Evolutionary conservation across 1,140 invertebrate species (phyloP).

Genomic region (Drosophila ercepeae): DNA sequence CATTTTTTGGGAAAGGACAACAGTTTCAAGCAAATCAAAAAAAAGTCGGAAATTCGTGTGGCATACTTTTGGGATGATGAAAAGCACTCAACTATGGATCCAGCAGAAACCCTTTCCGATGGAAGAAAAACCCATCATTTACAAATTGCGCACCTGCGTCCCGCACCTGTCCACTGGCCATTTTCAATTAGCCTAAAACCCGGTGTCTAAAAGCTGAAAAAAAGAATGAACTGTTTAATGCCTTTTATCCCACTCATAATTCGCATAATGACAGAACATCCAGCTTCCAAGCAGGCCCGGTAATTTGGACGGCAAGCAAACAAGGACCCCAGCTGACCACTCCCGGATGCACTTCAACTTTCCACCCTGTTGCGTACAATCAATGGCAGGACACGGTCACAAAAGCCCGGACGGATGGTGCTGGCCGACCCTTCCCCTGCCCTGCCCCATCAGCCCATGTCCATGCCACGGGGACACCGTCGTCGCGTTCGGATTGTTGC

Average conservation of each 20-base stretch:
- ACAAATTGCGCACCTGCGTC: constrained; percentile 59
- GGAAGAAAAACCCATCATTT: constrained; percentile 41
- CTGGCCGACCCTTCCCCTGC: background rate
- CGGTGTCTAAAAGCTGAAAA: constrained; percentile 26
- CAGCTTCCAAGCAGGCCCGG: constrained; percentile 29
- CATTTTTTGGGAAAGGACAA: constrained; percentile 13
- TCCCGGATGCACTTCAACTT: constrained; percentile 82
- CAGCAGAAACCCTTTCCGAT: background rate
- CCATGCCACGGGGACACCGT: constrained; percentile 3
- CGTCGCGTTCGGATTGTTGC: constrained; percentile 66
- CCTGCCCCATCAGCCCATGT: background rate
- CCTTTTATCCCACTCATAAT: constrained; percentile 82
- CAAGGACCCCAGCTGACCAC: constrained; percentile 65
- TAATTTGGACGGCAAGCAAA: constrained; percentile 65
- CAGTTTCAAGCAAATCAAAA: background rate
- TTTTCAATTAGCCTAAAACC: constrained; percentile 82
- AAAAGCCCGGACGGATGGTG: constrained; percentile 1
- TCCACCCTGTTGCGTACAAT: constrained; percentile 82
- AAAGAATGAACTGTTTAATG: constrained; percentile 73
- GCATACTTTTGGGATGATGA: constrained; percentile 27
- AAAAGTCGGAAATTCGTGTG: constrained; percentile 13
- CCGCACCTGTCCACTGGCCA: constrained; percentile 1
- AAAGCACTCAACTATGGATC: constrained; percentile 2
- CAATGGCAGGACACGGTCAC: constrained; percentile 31
- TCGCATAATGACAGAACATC: constrained; percentile 78